These are phyloP conservation scores for Smutsia temminckii DNA, from an alignment of 2,797 vertebrate species.

Conservation along the genomic window DNA sequence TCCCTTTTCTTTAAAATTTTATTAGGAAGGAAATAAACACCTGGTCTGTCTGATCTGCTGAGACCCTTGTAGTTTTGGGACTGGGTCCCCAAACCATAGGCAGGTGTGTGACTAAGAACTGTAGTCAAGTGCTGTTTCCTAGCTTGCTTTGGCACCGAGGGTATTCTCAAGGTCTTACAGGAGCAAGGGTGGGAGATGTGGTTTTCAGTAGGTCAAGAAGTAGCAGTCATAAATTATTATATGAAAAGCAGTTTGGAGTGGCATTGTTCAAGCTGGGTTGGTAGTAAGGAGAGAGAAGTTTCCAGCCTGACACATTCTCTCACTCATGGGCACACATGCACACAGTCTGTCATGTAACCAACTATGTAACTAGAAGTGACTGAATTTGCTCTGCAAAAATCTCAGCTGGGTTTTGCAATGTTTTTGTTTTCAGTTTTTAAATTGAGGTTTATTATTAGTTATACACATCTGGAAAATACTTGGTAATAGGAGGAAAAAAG, in stretches of 20 bases:
- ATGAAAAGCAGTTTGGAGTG: neutral
- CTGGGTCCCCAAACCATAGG: neutral
- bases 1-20: neutral
- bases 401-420: neutral
- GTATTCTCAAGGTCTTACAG: neutral
- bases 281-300: neutral
- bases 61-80: neutral
- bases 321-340: rapidly evolving
- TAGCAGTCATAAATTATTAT: neutral
- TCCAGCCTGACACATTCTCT: neutral
- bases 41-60: neutral
- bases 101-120: neutral
- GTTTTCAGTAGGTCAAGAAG: neutral
- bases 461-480: neutral
- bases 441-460: neutral
- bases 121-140: neutral
- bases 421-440: neutral
- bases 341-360: neutral
- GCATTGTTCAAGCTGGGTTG: neutral
- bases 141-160: neutral
- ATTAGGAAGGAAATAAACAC: neutral
- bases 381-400: neutral
- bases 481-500: neutral
- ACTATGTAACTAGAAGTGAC: neutral
- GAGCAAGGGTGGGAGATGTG: neutral